Conservation (phyloP, 2,888 invertebrate genomes). For the Lochmaea capreae region DNA sequence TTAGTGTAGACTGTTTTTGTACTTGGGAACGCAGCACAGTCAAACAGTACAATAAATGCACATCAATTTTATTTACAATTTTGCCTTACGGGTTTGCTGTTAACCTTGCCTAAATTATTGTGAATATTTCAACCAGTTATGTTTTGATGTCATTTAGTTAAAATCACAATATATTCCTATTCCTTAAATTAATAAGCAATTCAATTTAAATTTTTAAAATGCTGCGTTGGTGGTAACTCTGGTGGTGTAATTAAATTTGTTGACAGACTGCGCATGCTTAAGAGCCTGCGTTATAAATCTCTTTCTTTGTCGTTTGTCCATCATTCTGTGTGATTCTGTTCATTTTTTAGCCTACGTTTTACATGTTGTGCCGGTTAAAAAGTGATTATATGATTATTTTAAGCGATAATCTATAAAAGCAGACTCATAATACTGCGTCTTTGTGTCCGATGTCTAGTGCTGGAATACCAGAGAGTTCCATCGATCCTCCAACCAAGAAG, state of each 20-base stretch:
- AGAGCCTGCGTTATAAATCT: constrained; percentile 38
- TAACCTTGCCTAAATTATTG: not conserved
- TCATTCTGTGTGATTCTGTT: constrained; percentile 39
- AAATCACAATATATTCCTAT: not conserved
- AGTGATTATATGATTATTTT: constrained; percentile 44
- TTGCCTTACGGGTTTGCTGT: too few relatives aligned
- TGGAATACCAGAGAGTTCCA: constrained; percentile 91
- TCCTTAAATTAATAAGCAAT: not conserved
- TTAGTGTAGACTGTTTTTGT: too few relatives aligned
- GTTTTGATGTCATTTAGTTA: not conserved
- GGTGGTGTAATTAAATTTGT: constrained; percentile 5
- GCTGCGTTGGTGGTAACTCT: constrained; percentile 35
- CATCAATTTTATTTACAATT: too few relatives aligned
- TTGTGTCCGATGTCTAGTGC: constrained; percentile 93
- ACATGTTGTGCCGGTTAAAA: constrained; percentile 40
- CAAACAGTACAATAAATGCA: too few relatives aligned
- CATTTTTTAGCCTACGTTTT: constrained; percentile 21
- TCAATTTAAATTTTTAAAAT: constrained; percentile 11
- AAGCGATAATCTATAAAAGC: constrained; percentile 40
- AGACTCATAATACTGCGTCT: constrained; percentile 56
- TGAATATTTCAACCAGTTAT: not conserved
- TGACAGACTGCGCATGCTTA: constrained; percentile 32
- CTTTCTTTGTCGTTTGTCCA: constrained; percentile 48
- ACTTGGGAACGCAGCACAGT: too few relatives aligned
- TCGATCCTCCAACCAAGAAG: constrained; percentile 93